Evolutionary conservation across 2,113 vertebrate species (phyloP).

Genomic region (Psophia crepitans): DNA sequence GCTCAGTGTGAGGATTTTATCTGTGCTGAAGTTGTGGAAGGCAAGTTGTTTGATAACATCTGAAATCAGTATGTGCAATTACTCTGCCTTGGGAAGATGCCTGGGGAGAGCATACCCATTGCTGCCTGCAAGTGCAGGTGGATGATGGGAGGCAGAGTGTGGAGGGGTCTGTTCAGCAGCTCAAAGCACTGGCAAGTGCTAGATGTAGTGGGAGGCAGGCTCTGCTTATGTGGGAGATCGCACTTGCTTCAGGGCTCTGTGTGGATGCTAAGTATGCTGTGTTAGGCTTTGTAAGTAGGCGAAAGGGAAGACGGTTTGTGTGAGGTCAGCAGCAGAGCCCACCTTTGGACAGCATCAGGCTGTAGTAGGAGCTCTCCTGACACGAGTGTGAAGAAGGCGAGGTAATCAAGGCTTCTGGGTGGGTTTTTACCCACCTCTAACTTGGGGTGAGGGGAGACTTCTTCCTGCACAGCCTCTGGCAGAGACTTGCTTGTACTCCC

Average conservation of each 20-base stretch:
- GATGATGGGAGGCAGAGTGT: neutral
- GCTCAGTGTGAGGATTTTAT: neutral
- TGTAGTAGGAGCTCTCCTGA: neutral
- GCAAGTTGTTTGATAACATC: neutral
- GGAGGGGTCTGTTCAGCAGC: neutral
- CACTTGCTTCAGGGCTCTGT: neutral
- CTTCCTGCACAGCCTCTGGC: neutral
- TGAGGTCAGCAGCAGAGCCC: neutral
- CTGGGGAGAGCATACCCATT: neutral
- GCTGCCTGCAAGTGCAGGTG: neutral
- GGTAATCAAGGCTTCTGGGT: neutral
- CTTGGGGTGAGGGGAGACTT: neutral
- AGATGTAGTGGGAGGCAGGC: neutral
- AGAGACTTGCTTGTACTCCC: neutral
- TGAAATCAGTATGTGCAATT: neutral
- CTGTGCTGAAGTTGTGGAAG: neutral
- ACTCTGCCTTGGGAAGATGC: neutral
- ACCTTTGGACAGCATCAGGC: neutral
- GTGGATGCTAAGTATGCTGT: neutral
- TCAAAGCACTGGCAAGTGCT: neutral
- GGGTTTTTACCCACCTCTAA: neutral
- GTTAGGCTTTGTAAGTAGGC: neutral
- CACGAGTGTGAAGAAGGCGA: neutral
- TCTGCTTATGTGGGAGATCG: accelerated
- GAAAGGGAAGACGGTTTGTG: neutral